phyloP scores from a whole-genome alignment of 1,140 invertebrate genomes.

The Episyrphus balteatus region DNA sequence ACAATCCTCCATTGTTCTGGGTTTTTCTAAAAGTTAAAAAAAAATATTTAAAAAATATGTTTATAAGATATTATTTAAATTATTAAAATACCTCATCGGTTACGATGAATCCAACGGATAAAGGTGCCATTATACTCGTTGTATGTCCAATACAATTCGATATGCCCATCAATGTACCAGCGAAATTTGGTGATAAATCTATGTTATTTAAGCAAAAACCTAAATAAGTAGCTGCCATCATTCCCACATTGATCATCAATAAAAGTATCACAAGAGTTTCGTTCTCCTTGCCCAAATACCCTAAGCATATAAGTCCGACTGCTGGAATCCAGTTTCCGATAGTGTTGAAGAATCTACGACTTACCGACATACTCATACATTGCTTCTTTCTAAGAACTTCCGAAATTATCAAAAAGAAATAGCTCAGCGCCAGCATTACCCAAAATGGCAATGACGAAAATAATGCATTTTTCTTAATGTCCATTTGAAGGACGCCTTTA shows the following conservation, averaged over 20 bases:
- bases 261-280: conserved; percentile 49
- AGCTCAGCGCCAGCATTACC: conserved; percentile 56
- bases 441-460: conserved; percentile 71
- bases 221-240: too few relatives aligned
- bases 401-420: conserved; percentile 54
- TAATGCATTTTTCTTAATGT: conserved; percentile 63
- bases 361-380: conserved; percentile 40
- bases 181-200: conserved; percentile 60
- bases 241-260: conserved; percentile 10
- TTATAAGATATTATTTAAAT: conserved; percentile 2
- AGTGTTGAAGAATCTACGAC: conserved; percentile 58
- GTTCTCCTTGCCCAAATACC: conserved; percentile 52
- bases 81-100: conserved; percentile 48
- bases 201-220: conserved; percentile 46
- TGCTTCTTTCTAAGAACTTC: conserved; percentile 42
- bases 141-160: conserved; percentile 60
- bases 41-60: neutral
- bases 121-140: conserved; percentile 54
- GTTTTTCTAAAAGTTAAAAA: conserved; percentile 38
- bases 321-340: conserved; percentile 52
- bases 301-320: conserved; percentile 49
- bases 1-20: conserved; percentile 57
- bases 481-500: conserved; percentile 62
- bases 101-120: conserved; percentile 46
- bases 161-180: conserved; percentile 50